Percentiles rank a stretch among this genome's conserved stretches.
Evolutionary conservation across 2,888 invertebrate genomes (phyloP).

Genomic region (Cartodere bifasciata): DNA sequence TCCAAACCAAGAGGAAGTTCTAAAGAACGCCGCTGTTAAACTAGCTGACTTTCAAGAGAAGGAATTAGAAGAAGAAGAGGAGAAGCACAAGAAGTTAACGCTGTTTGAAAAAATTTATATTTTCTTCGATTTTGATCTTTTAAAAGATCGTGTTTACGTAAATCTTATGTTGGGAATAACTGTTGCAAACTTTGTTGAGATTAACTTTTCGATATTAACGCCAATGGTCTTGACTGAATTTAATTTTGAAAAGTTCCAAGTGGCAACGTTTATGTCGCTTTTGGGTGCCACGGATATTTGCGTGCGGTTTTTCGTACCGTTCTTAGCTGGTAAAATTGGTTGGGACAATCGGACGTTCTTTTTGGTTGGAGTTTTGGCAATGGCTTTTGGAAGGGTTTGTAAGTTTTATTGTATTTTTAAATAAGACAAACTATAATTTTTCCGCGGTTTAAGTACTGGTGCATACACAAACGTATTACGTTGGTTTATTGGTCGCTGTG

Average conservation of each 20-base stretch:
- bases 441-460: slow-evolving; percentile 41
- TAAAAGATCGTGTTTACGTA: slow-evolving; percentile 55
- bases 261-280: slow-evolving; percentile 56
- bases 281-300: slow-evolving; percentile 52
- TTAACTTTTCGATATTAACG: slow-evolving; percentile 60
- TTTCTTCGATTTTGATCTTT: slow-evolving; percentile 58
- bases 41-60: slow-evolving; percentile 35
- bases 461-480: slow-evolving; percentile 42
- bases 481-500: slow-evolving; percentile 46
- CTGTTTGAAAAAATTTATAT: slow-evolving; percentile 44
- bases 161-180: slow-evolving; percentile 60
- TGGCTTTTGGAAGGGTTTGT: slow-evolving; percentile 55
- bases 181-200: slow-evolving; percentile 55
- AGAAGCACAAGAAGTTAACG: slow-evolving; percentile 26
- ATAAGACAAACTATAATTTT: background rate
- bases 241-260: slow-evolving; percentile 45
- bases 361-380: slow-evolving; percentile 51
- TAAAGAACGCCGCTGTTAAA: slow-evolving; percentile 43
- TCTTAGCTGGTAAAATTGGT: slow-evolving; percentile 52
- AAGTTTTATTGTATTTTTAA: slow-evolving; percentile 23
- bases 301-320: slow-evolving; percentile 53
- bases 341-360: slow-evolving; percentile 62
- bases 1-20: slow-evolving; percentile 41
- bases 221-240: slow-evolving; percentile 62
- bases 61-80: slow-evolving; percentile 11